Conservation (phyloP, 2,888 invertebrate species). For the Acrocera orbiculus region DNA sequence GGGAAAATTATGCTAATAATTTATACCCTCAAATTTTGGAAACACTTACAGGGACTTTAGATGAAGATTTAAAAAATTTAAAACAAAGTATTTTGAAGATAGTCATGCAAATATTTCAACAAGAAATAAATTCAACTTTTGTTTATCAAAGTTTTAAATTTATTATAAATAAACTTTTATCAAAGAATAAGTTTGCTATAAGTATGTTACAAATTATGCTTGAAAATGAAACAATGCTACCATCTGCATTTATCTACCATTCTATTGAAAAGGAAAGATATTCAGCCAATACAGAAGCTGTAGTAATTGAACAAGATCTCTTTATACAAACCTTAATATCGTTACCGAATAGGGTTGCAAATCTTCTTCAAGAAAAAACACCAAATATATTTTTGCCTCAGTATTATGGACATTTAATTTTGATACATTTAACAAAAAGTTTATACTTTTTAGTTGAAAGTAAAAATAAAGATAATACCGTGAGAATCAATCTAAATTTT, state of each 20-base stretch:
- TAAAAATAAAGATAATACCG: constrained; percentile 14
- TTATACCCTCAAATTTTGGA: constrained; percentile 36
- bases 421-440: constrained; percentile 41
- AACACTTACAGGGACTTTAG: constrained; percentile 33
- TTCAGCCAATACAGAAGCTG: too few species aligned
- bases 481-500: constrained; percentile 25
- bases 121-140: constrained; percentile 23
- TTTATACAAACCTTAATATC: constrained; percentile 45
- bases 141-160: constrained; percentile 13
- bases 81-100: constrained; percentile 10
- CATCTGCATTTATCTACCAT: constrained; percentile 17
- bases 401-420: constrained; percentile 39
- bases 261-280: constrained; percentile 12
- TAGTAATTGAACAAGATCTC: too few species aligned
- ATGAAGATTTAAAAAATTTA: constrained; percentile 39
- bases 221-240: constrained; percentile 18
- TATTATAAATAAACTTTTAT: constrained; percentile 11
- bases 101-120: constrained; percentile 20
- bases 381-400: constrained; percentile 41
- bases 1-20: constrained; percentile 30
- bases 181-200: constrained; percentile 8
- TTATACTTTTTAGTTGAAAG: constrained; percentile 40
- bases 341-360: constrained; percentile 53
- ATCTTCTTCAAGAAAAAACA: constrained; percentile 39
- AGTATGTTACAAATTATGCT: constrained; percentile 2